Percentiles rank a stretch among this genome's conserved stretches.
Conservation (phyloP, 2,888 invertebrate genomes). For the Melanostoma mellinum region DNA sequence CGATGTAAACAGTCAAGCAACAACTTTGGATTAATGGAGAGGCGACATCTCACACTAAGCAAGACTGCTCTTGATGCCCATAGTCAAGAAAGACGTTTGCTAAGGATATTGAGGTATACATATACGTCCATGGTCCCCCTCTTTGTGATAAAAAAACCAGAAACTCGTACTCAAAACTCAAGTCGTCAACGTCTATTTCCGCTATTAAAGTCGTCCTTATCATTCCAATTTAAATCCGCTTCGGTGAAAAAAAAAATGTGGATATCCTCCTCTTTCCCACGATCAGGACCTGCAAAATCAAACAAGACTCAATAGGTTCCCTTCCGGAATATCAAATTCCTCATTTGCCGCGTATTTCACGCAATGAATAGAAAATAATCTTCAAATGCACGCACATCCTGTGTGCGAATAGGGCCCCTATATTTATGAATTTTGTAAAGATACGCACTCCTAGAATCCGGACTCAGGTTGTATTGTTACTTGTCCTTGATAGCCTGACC, state of each 20-base stretch:
- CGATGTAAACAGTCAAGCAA: too few species aligned
- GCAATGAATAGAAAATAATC: conserved; percentile 48
- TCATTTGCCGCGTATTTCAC: conserved; percentile 22
- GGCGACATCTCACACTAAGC: too few species aligned
- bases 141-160: too few species aligned
- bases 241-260: conserved; percentile 21
- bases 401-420: conserved; percentile 44
- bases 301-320: conserved; percentile 43
- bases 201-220: not conserved
- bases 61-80: too few species aligned
- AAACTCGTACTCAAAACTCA: too few species aligned
- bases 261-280: conserved; percentile 57
- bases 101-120: too few species aligned
- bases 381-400: conserved; percentile 67
- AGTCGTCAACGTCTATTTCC: too few species aligned
- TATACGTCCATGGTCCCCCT: too few species aligned
- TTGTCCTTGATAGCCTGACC: conserved; percentile 59
- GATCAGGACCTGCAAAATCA: conserved; percentile 29
- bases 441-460: conserved; percentile 33
- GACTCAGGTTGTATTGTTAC: conserved; percentile 5
- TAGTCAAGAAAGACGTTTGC: too few species aligned
- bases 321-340: conserved; percentile 69
- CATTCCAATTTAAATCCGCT: conserved; percentile 30
- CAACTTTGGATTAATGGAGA: too few species aligned
- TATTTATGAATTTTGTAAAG: not conserved